These are phyloP conservation scores for Synodontis membranacea DNA, from an alignment of 2,113 vertebrate genomes.

Conservation along the genomic window DNA sequence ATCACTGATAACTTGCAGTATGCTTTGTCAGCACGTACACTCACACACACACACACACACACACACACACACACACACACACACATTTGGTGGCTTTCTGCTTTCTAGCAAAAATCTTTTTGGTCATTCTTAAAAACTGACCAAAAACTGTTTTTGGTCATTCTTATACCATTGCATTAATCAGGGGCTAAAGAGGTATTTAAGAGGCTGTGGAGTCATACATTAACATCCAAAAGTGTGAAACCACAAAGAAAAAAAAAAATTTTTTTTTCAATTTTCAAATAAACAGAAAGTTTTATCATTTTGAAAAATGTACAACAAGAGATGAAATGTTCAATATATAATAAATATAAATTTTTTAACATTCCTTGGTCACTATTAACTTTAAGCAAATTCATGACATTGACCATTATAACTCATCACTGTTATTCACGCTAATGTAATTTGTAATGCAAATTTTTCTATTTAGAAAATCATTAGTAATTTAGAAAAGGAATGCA, in stretches of 20 bases:
- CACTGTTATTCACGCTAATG: not conserved
- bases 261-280: not conserved
- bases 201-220: not conserved
- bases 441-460: not conserved
- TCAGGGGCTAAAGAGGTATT: not conserved
- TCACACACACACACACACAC: constrained; percentile 33
- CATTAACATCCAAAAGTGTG: not conserved
- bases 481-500: not conserved
- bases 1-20: constrained; percentile 56
- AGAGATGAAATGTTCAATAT: not conserved
- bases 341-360: not conserved
- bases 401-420: not conserved
- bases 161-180: not conserved
- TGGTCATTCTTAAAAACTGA: not conserved
- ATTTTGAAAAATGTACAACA: not conserved
- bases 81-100: constrained; percentile 11
- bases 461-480: too few relatives aligned
- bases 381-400: not conserved
- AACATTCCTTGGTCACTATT: too few relatives aligned
- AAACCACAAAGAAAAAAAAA: not conserved
- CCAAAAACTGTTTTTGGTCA: not conserved
- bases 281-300: not conserved
- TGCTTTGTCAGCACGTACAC: constrained; percentile 65
- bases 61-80: constrained; percentile 23
- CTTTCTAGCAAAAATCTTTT: not conserved